These are phyloP conservation scores for Ophioderma brevispina DNA, from an alignment of 35 echinoderm and acorn worm genomes.

Conservation along the genomic window DNA sequence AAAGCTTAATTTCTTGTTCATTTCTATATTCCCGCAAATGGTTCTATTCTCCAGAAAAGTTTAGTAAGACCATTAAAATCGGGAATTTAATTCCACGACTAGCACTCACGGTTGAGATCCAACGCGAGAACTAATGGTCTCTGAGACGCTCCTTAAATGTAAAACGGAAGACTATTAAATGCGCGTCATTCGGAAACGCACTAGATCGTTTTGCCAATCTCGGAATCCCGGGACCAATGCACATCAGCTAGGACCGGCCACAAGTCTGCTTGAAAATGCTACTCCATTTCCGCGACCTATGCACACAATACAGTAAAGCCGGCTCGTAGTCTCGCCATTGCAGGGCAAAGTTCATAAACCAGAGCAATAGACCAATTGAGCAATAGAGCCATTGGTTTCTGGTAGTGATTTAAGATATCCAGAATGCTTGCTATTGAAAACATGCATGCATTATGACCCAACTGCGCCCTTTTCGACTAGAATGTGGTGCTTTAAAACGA, in stretches of 20 bases:
- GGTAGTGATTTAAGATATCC: too few species aligned
- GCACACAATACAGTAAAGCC: too few species aligned
- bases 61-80: not conserved
- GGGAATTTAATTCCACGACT: not conserved
- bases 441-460: too few species aligned
- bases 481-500: too few species aligned
- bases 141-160: not conserved
- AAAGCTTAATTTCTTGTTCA: not conserved
- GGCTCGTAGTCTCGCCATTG: too few species aligned
- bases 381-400: too few species aligned
- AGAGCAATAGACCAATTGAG: too few species aligned
- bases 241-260: not conserved
- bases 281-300: not conserved
- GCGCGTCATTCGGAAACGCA: not conserved
- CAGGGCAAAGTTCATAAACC: too few species aligned
- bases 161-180: constrained; percentile 7
- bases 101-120: not conserved
- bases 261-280: not conserved
- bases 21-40: not conserved
- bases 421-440: too few species aligned
- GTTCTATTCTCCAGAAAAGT: not conserved
- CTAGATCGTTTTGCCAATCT: not conserved
- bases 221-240: not conserved
- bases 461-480: too few species aligned
- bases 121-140: not conserved